Evolutionary conservation across 2,797 vertebrate genomes (phyloP).

Genomic region (Cossypha heuglini): DNA sequence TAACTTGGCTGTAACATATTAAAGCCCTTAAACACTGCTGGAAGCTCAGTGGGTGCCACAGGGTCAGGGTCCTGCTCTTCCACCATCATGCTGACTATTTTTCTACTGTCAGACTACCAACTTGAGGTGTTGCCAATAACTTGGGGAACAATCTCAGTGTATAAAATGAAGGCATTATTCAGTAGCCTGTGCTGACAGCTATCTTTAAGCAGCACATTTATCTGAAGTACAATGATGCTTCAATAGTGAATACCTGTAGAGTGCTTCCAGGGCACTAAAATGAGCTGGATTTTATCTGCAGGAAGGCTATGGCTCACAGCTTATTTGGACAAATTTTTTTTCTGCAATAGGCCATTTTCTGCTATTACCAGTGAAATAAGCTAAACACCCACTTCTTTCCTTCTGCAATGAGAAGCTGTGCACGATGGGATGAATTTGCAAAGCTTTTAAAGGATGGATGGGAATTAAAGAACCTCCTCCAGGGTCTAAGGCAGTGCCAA

Average conservation of each 20-base stretch:
- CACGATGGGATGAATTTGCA: not conserved
- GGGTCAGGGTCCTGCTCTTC: not conserved
- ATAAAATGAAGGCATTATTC: not conserved
- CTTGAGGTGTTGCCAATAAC: not conserved
- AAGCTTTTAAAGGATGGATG: not conserved
- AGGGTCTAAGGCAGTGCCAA: not conserved
- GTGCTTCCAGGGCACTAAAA: not conserved
- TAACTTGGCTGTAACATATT: fast-evolving
- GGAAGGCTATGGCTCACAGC: not conserved
- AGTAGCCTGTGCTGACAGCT: not conserved
- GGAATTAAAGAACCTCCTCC: slow-evolving; percentile 7
- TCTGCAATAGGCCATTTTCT: slow-evolving; percentile 17
- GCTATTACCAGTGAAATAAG: not conserved
- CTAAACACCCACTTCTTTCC: not conserved
- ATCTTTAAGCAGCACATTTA: not conserved
- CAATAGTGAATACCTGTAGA: not conserved
- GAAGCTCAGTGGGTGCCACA: not conserved
- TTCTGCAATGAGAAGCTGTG: not conserved
- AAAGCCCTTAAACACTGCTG: not conserved
- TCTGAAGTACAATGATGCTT: not conserved
- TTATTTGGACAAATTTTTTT: slow-evolving; percentile 27
- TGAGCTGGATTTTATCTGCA: not conserved
- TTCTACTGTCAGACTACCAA: not conserved
- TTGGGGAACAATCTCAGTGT: not conserved
- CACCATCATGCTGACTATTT: fast-evolving